Evolutionary conservation across 2,888 invertebrate species (phyloP).

Genomic region (Tachina lurida): DNA sequence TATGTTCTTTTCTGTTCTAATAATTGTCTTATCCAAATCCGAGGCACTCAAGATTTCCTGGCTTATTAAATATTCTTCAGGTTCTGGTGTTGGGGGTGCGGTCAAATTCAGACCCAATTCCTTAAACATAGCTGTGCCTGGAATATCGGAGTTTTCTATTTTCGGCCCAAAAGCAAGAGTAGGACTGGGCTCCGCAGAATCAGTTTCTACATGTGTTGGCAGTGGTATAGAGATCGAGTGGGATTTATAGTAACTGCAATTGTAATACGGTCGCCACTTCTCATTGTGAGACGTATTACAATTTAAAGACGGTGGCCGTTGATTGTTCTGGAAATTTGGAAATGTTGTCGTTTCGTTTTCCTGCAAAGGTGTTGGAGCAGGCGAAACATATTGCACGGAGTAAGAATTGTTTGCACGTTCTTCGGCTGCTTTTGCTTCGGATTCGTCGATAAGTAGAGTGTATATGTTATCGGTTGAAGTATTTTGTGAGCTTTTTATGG

Average conservation of each 20-base stretch:
- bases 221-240: constrained; percentile 76
- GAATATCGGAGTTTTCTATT: constrained; percentile 81
- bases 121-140: constrained; percentile 82
- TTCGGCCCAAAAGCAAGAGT: constrained; percentile 84
- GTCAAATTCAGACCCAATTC: constrained; percentile 78
- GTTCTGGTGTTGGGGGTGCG: constrained; percentile 69
- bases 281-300: constrained; percentile 73
- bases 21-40: constrained; percentile 72
- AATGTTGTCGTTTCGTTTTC: constrained; percentile 49
- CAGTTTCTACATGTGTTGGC: constrained; percentile 79
- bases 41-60: constrained; percentile 38
- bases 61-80: constrained; percentile 24
- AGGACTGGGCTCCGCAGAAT: constrained; percentile 81
- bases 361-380: constrained; percentile 18
- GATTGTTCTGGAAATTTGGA: constrained; percentile 28
- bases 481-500: constrained; percentile 63
- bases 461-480: constrained; percentile 74
- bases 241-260: constrained; percentile 69
- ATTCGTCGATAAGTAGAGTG: constrained; percentile 72
- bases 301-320: constrained; percentile 40
- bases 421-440: constrained; percentile 69
- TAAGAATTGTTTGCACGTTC: constrained; percentile 33
- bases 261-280: constrained; percentile 75
- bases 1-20: constrained; percentile 76
- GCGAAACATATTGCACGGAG: constrained; percentile 42